Percentiles rank a stretch among this genome's conserved stretches.
Evolutionary conservation across 1,140 invertebrate species (phyloP).

Genomic region (Bathynomus jamesi): DNA sequence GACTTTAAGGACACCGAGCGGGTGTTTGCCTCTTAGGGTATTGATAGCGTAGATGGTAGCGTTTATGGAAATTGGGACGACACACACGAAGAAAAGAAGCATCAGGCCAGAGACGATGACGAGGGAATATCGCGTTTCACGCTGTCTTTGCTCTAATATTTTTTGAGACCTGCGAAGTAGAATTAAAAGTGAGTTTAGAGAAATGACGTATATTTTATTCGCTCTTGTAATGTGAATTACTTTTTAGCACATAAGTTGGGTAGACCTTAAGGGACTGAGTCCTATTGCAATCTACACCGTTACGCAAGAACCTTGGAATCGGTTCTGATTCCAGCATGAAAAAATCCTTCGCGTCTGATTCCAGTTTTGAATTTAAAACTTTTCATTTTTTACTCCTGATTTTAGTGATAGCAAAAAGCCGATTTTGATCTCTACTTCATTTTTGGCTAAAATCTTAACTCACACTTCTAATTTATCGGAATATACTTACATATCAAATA

Average conservation of each 20-base stretch:
- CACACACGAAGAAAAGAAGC: neutral
- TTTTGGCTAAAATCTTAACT: too few relatives aligned
- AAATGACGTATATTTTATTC: neutral
- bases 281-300: too few relatives aligned
- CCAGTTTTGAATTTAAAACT: too few relatives aligned
- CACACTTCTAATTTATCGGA: too few relatives aligned
- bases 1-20: neutral
- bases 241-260: neutral
- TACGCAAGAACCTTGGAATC: too few relatives aligned
- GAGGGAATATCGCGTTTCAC: neutral
- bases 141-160: neutral
- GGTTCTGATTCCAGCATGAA: too few relatives aligned
- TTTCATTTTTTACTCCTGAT: too few relatives aligned
- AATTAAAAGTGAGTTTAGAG: neutral
- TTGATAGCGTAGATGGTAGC: neutral
- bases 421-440: too few relatives aligned
- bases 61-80: neutral
- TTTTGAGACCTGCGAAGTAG: neutral
- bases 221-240: neutral
- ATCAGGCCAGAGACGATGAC: neutral
- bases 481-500: too few relatives aligned
- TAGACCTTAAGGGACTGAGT: neutral
- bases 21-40: neutral
- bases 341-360: too few relatives aligned
- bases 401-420: too few relatives aligned